Evolutionary conservation across 2,113 vertebrate genomes (phyloP).

Genomic region (Uria lomvia): DNA sequence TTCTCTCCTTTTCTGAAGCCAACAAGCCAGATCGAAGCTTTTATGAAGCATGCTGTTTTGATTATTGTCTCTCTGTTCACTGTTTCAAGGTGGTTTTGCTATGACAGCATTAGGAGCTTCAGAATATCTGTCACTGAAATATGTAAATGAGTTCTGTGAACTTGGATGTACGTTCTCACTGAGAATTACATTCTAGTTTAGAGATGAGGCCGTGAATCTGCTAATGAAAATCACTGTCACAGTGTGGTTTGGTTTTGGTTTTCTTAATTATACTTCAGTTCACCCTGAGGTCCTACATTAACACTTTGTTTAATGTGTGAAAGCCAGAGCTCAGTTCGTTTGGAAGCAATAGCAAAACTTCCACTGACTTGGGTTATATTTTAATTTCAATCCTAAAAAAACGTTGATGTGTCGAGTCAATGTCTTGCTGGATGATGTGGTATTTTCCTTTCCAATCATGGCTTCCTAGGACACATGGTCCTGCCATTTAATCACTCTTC

Average conservation of each 20-base stretch:
- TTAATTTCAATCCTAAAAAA: neutral
- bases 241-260: neutral
- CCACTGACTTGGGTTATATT: neutral
- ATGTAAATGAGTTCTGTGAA: neutral
- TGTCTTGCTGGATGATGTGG: neutral
- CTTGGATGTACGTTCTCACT: neutral
- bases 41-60: neutral
- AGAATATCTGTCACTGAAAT: neutral
- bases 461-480: neutral
- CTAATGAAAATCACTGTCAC: neutral
- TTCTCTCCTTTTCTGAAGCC: neutral
- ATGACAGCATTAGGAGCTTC: neutral
- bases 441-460: neutral
- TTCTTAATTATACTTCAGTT: neutral
- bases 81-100: neutral
- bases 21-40: neutral
- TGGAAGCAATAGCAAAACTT: slow-evolving; percentile 33
- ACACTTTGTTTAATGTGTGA: neutral
- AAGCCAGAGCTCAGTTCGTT: neutral
- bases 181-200: neutral
- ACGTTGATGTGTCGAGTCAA: neutral
- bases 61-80: neutral
- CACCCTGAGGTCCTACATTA: neutral
- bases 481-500: neutral
- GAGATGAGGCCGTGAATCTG: neutral